Evolutionary conservation across 2,113 vertebrate species (phyloP).

Genomic region (Passer montanus): DNA sequence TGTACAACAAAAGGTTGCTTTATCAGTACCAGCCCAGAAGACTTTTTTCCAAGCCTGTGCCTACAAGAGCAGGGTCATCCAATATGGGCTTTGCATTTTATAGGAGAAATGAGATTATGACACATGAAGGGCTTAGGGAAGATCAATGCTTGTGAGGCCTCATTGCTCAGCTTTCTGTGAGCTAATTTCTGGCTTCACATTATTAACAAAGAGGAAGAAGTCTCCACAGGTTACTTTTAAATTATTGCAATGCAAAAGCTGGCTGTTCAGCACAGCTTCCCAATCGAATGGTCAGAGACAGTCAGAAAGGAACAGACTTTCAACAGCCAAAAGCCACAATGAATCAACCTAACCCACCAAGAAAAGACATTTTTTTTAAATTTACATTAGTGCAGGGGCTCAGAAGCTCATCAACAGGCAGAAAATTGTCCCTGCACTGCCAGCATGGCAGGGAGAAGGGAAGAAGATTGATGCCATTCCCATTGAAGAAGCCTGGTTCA

Average conservation of each 20-base stretch:
- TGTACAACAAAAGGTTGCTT: background rate
- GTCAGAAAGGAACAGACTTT: background rate
- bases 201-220: background rate
- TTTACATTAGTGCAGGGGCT: background rate
- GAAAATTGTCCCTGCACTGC: background rate
- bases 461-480: background rate
- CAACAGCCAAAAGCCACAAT: background rate
- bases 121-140: background rate
- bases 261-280: background rate
- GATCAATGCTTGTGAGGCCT: background rate
- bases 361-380: background rate
- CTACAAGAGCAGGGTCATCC: background rate
- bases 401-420: background rate
- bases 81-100: background rate
- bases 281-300: background rate
- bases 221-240: background rate
- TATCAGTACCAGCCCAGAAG: constrained; percentile 10
- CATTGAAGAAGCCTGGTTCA: background rate
- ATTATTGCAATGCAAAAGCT: background rate
- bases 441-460: fast-evolving
- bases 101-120: background rate
- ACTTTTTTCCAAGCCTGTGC: background rate
- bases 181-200: background rate
- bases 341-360: background rate
- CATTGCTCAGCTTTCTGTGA: background rate